Base-by-base conservation (phyloP, 2,888 invertebrate genomes). In the Platycnemis pennipes region DNA sequence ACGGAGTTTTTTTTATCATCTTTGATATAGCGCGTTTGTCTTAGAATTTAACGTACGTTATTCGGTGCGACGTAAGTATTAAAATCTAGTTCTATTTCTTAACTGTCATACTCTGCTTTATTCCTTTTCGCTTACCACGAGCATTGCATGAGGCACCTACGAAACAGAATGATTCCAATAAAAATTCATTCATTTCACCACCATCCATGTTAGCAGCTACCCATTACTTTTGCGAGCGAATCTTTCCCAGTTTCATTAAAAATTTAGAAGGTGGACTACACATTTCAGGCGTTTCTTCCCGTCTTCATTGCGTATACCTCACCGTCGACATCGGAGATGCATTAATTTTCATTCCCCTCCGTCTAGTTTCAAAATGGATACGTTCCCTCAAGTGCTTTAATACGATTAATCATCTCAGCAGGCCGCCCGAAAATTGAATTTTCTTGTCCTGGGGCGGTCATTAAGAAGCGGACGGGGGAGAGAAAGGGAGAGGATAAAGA, bases 311-410 rank as follows among this genome's bases (percentile, higher is more conserved):
- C 37, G 31, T n/a, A 13, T 26, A 63, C 77, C 77, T 37, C 37
- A 77, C 13, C 37, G 77, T 77, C 37, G 37, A 13, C n/a, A 77
- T 77, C 13, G 77, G 77, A 37, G 16, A 77, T 13, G 37, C 8
- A 77, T 77, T 77, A 31, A 77, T 77, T 77, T 77, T 77, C 77
- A 77, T 77, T 77, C 77, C 37, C 77, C 77, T 77, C 16, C 77
- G 16, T 37, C 37, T 63, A 8, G n/a, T 26, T 5, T 26, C 37
- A 37, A 77, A 77, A 77, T 77, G 77, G 37, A 77, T 77, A 77
- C 37, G 37, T 37, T 16, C 77, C 77, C 31, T 13, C 8, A 37
- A 77, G 37, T 2, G 37, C 31, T 13, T 13, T 77, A 77, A 77
- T 37, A 77, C 31, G 77, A 77, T 77, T 77, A 77, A 77, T 77